Conservation (phyloP, 1,140 invertebrate species). For the Zophobas morio region DNA sequence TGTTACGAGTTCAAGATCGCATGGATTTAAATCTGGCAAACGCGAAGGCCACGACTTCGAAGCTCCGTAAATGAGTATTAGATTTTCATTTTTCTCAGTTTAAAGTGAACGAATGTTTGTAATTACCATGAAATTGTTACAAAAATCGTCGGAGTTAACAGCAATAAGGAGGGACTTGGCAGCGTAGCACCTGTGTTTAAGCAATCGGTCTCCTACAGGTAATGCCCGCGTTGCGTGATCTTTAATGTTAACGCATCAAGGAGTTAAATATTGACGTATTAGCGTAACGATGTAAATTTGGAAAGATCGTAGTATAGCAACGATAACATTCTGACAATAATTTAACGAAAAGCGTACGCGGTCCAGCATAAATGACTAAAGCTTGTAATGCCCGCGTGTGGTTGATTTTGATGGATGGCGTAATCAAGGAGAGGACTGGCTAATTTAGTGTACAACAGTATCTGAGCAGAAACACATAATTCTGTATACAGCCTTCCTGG, state of each 20-base stretch:
- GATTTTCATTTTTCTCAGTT: too few species aligned
- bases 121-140: too few species aligned
- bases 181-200: conserved; percentile 6
- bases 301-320: conserved; percentile 13
- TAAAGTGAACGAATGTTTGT: too few species aligned
- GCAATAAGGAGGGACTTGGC: background rate
- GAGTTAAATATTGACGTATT: conserved; percentile 1
- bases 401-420: conserved; percentile 58
- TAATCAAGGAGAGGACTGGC: conserved; percentile 57
- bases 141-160: too few species aligned
- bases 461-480: conserved; percentile 55
- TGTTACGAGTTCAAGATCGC: too few species aligned
- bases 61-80: too few species aligned
- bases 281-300: conserved; percentile 1
- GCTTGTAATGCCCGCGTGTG: conserved; percentile 53
- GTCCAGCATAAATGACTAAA: conserved; percentile 51
- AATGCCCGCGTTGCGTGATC: conserved; percentile 24
- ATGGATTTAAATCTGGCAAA: too few species aligned
- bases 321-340: conserved; percentile 43
- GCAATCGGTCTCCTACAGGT: conserved; percentile 13
- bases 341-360: conserved; percentile 48
- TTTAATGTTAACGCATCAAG: background rate
- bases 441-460: conserved; percentile 55
- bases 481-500: conserved; percentile 47
- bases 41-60: too few species aligned